Percentiles rank a stretch among this genome's conserved stretches.
phyloP scores from a whole-genome alignment of 2,888 invertebrate genomes.

The Ophion obscuratus region DNA sequence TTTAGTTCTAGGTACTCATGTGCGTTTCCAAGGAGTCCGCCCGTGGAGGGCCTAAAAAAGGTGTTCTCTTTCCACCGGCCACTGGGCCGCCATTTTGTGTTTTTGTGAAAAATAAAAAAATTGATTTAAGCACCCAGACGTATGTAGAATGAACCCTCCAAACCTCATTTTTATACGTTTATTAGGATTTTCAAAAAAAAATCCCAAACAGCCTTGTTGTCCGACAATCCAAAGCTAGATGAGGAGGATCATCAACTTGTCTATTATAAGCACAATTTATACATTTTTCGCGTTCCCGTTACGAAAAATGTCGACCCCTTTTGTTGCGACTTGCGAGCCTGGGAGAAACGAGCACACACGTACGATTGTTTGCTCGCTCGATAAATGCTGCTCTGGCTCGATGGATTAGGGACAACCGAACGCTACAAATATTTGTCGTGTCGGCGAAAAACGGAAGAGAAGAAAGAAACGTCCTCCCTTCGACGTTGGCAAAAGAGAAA shows the following conservation, averaged over 20 bases:
- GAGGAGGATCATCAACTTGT: slow-evolving; percentile 20
- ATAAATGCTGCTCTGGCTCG: slow-evolving; percentile 5
- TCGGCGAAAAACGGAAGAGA: slow-evolving; percentile 7
- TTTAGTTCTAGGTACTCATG: too few species aligned
- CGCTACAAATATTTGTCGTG: slow-evolving; percentile 20
- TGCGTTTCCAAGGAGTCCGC: too few species aligned
- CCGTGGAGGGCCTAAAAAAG: too few species aligned
- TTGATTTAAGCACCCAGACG: too few species aligned
- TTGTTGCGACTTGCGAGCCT: background rate
- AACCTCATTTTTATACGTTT: too few species aligned
- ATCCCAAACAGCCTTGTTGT: background rate
- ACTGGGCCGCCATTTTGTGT: too few species aligned
- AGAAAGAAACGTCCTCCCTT: background rate
- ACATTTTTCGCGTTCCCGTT: background rate
- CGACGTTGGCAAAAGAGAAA: background rate
- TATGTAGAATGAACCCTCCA: too few species aligned
- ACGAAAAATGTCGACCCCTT: background rate
- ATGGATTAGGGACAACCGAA: slow-evolving; percentile 35
- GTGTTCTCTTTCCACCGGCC: too few species aligned
- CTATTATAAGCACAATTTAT: background rate
- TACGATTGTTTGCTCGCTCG: slow-evolving; percentile 28
- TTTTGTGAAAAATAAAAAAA: too few species aligned
- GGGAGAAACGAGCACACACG: slow-evolving; percentile 36
- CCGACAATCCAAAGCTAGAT: too few species aligned
- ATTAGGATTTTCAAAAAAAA: background rate